A percentile compares a stretch with the other conserved stretches of the same genome.
These are phyloP conservation scores for Rhincodon typus DNA, from an alignment of 2,797 vertebrate genomes.

Conservation along the genomic window DNA sequence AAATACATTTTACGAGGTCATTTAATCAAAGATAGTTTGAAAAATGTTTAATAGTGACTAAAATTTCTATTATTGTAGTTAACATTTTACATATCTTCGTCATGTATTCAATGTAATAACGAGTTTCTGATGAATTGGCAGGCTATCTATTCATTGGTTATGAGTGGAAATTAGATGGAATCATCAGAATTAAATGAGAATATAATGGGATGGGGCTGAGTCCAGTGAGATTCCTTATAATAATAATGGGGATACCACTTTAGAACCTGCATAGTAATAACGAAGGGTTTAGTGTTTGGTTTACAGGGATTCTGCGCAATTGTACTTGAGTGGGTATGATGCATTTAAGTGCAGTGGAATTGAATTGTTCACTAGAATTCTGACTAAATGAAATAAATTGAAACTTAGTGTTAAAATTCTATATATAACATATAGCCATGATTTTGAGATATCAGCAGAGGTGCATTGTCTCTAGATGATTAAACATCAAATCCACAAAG, in stretches of 20 bases:
- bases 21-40: not conserved
- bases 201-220: not conserved
- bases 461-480: not conserved
- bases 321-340: not conserved
- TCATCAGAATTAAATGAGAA: not conserved
- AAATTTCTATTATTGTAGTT: not conserved
- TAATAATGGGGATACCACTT: not conserved
- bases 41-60: not conserved
- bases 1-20: not conserved
- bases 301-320: not conserved
- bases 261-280: not conserved
- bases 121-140: not conserved
- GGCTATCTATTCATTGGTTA: not conserved
- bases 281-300: not conserved
- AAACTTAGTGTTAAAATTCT: not conserved
- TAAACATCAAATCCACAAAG: not conserved
- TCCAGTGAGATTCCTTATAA: not conserved
- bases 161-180: not conserved
- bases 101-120: not conserved
- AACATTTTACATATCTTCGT: not conserved
- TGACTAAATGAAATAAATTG: not conserved
- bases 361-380: not conserved
- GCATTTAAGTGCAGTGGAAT: not conserved
- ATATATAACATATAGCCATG: not conserved
- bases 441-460: not conserved